Conservation (phyloP, 2,888 invertebrate genomes). For the Ligdia adustata region DNA sequence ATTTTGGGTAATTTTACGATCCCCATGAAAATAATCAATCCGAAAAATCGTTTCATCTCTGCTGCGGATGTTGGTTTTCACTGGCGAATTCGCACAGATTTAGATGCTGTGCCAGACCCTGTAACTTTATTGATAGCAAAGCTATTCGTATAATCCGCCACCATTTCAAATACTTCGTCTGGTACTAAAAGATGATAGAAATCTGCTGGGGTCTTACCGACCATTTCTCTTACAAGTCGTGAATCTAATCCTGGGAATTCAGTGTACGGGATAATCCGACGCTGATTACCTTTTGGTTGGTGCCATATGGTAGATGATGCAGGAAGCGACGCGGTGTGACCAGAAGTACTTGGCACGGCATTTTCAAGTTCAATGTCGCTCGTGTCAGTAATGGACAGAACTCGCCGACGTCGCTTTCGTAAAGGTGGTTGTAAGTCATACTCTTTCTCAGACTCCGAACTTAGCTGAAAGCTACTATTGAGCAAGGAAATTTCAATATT, state of each 20-base stretch:
- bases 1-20: conserved; percentile 42
- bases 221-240: conserved; percentile 8
- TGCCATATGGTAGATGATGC: conserved; percentile 21
- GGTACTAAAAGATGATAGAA: conserved; percentile 15
- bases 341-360: too few species aligned
- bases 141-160: conserved; percentile 26
- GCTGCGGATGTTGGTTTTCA: conserved; percentile 36
- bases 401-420: not conserved
- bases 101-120: conserved; percentile 12
- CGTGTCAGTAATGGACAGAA: not conserved
- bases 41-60: conserved; percentile 43
- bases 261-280: conserved; percentile 25
- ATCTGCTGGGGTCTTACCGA: conserved; percentile 12
- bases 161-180: conserved; percentile 23
- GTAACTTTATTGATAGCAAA: conserved; percentile 27
- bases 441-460: not conserved
- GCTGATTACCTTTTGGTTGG: conserved; percentile 22
- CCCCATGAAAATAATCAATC: conserved; percentile 45
- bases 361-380: too few species aligned
- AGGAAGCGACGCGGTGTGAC: too few species aligned
- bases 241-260: conserved; percentile 12
- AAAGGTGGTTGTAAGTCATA: not conserved
- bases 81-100: conserved; percentile 17
- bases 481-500: not conserved
- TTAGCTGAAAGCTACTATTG: not conserved